Percentiles rank a stretch among this genome's conserved stretches.
These are phyloP conservation scores for Oophaga sylvatica DNA, from an alignment of 2,797 vertebrate species.

Conservation along the genomic window DNA sequence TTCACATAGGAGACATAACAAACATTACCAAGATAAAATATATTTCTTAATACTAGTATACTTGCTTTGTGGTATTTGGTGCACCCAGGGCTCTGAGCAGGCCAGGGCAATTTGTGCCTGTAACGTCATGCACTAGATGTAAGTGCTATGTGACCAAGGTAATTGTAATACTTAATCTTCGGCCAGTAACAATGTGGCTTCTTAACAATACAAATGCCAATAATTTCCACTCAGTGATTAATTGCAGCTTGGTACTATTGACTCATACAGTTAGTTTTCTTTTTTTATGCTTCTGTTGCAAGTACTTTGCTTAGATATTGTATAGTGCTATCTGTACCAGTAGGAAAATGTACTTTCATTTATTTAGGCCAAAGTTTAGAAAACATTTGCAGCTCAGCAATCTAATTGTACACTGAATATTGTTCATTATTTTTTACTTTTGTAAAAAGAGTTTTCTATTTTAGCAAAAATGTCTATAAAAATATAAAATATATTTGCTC, in stretches of 20 bases:
- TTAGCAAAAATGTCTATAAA: no score
- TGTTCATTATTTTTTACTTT: no score
- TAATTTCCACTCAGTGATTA: conserved; percentile 33
- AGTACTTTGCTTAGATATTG: conserved; percentile 18
- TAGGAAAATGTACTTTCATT: background rate
- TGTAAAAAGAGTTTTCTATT: no score
- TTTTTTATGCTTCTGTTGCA: conserved; percentile 18
- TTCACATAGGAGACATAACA: no score
- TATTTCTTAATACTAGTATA: background rate
- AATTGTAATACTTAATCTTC: conserved; percentile 48
- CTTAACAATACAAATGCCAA: conserved; percentile 45
- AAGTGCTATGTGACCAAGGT: conserved; percentile 16
- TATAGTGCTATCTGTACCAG: background rate
- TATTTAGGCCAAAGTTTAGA: no score
- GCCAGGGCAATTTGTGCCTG: background rate
- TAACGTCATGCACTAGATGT: conserved; percentile 5
- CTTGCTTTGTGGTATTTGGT: background rate
- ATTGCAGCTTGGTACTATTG: conserved; percentile 34
- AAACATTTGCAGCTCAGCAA: no score
- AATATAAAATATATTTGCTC: no score
- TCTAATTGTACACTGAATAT: no score
- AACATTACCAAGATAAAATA: no score
- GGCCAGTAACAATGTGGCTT: conserved; percentile 3
- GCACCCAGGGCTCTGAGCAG: background rate
- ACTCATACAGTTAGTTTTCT: background rate